phyloP scores from a whole-genome alignment of 2,797 vertebrate species.

The Sus cebifrons region DNA sequence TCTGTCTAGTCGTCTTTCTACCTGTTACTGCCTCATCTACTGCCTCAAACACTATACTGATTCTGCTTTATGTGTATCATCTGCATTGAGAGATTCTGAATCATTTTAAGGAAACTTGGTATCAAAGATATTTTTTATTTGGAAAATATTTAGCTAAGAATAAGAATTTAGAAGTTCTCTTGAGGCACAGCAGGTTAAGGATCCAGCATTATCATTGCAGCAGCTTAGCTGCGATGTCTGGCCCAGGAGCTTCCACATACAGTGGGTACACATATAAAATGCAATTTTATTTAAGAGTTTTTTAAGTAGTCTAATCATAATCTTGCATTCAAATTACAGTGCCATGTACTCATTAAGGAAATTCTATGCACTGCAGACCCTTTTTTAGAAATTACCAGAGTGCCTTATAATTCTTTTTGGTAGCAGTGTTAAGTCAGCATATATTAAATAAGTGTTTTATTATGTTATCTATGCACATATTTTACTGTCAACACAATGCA shows the following conservation, averaged over 20 bases:
- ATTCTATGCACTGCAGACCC: neutral
- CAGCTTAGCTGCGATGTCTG: too few relatives aligned
- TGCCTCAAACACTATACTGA: neutral
- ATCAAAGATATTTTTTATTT: neutral
- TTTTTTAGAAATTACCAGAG: conserved; percentile 16
- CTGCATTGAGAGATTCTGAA: neutral
- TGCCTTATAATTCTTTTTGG: neutral
- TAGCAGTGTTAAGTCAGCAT: conserved; percentile 50
- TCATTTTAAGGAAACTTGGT: conserved; percentile 33
- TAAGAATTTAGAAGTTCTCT: neutral
- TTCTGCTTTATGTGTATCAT: neutral
- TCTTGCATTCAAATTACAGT: neutral
- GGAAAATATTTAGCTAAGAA: conserved; percentile 21
- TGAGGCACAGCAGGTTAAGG: too few relatives aligned
- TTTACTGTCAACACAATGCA: neutral
- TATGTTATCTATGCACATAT: conserved; percentile 2
- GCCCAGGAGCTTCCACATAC: too few relatives aligned
- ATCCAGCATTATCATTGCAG: too few relatives aligned
- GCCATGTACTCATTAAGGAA: conserved; percentile 21
- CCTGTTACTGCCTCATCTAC: neutral
- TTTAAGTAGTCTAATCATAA: neutral
- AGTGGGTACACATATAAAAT: neutral
- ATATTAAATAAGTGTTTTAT: conserved; percentile 18
- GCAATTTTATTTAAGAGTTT: neutral
- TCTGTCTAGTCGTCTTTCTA: neutral